Base-by-base conservation (phyloP, 2,888 invertebrate genomes). In the Hoplodrina ambigua region DNA sequence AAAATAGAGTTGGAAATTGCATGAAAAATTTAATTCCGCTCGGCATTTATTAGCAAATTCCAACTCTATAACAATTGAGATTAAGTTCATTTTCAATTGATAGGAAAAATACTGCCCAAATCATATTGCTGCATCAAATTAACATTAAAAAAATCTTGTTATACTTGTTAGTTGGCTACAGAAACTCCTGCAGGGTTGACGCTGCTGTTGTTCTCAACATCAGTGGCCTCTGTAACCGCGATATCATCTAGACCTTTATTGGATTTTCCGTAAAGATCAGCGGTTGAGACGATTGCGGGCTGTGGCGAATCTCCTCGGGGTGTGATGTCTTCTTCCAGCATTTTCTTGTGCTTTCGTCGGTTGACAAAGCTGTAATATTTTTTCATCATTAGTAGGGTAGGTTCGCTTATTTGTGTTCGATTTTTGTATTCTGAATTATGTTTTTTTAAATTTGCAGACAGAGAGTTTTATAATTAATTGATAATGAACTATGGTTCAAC, bases 341-440 rank as follows among this genome's bases (percentile, higher is more conserved):
- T 91, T 91, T 95, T 93, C 88, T 94, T 91, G 86, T 90, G 92
- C 60, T 91, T 86, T 85, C 89, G 86, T 89, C 94, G 83, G 89
- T 90, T 91, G 88, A 72, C 76, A 88, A 90, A 83, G 87, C 95
- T 95, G 92, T 53, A 76, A 76, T 11, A 30, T 33, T 46, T 1
- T 20, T 44, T 56, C 37, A 69, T 77, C 11, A 41, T 11, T 58
- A 76, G 61, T 17, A 25, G 3, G 10, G 7, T 30, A 3, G 41
- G 17, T n/a, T 20, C 13, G 10, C 6, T 19, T 37, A 10, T 13
- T 33, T 1, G 1, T 15, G 5, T 33, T 50, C 13, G 20, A 25
- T 11, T 57, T 56, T 53, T 30, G 64, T 63, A 81, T 76, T 71
- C 82, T 82, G 82, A 82, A 81, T 69, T 75, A 81, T 77, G 30